Conservation (phyloP, 92 coral and sea anemone species). For the Bergia puertoricense region DNA sequence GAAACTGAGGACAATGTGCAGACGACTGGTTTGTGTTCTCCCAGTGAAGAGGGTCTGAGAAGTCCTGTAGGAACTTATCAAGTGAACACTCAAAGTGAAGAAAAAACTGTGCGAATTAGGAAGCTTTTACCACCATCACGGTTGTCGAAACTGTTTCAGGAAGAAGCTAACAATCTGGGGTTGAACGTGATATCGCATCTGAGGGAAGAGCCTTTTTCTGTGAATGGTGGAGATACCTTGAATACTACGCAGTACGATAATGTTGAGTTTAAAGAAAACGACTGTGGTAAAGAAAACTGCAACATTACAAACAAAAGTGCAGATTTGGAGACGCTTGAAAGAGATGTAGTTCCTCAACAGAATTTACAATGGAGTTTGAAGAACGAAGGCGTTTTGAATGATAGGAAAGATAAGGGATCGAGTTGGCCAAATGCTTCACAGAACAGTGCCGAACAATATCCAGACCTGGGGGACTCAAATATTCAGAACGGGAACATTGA, state of each 20-base stretch:
- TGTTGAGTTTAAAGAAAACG: neutral
- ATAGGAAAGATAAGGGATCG: neutral
- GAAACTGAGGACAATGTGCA: neutral
- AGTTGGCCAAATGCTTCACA: neutral
- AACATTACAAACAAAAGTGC: neutral
- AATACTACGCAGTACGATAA: conserved; percentile 22
- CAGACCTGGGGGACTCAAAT: neutral
- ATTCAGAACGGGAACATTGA: neutral
- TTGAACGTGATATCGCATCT: conserved; percentile 4
- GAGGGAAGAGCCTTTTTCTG: neutral
- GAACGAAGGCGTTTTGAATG: neutral
- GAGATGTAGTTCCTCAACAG: neutral
- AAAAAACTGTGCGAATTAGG: neutral
- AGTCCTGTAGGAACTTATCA: neutral
- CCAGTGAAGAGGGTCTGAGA: neutral
- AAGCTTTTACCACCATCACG: conserved; percentile 1
- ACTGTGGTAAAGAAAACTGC: neutral
- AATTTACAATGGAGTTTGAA: neutral
- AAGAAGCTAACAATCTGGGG: neutral
- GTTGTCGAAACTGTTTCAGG: neutral
- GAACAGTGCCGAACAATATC: neutral
- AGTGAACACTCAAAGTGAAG: neutral
- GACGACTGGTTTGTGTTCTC: neutral
- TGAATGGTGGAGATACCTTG: neutral
- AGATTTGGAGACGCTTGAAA: neutral